Percentiles rank a stretch among this genome's conserved stretches.
Evolutionary conservation across 2,113 vertebrate species (phyloP).

Genomic region (Sylvietta virens): DNA sequence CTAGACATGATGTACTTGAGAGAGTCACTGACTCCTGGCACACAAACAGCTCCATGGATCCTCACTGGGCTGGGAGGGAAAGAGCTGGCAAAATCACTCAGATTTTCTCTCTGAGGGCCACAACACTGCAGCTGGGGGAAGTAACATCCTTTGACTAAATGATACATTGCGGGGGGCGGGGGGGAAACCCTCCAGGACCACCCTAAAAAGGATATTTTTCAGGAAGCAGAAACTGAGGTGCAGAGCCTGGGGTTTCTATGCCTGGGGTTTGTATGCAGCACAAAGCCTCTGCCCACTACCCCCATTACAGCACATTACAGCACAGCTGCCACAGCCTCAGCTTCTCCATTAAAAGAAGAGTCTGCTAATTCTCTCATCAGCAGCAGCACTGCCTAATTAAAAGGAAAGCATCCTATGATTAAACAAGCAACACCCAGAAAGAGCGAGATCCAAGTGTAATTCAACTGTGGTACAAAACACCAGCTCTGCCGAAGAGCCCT

Average conservation of each 20-base stretch:
- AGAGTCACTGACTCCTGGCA: background rate
- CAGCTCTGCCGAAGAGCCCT: background rate
- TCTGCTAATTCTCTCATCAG: slow-evolving; percentile 32
- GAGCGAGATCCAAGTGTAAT: background rate
- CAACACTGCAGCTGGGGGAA: background rate
- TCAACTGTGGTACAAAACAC: background rate
- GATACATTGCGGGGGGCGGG: too few species aligned
- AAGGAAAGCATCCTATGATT: slow-evolving; percentile 32
- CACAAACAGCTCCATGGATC: background rate
- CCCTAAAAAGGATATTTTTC: background rate
- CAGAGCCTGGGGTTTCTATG: background rate
- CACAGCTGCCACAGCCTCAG: background rate
- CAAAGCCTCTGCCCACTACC: background rate
- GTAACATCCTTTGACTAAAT: background rate
- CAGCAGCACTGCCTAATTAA: slow-evolving; percentile 33
- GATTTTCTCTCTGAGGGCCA: background rate
- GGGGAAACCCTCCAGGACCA: background rate
- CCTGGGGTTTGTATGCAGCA: background rate
- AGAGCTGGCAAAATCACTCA: background rate
- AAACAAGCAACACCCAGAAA: slow-evolving; percentile 2
- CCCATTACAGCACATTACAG: background rate
- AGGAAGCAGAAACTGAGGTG: background rate
- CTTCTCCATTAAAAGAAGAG: background rate
- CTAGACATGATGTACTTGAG: background rate
- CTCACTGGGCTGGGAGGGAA: accelerated